Evolutionary conservation across 2,888 invertebrate species (phyloP).

Genomic region (Limenitis camilla): DNA sequence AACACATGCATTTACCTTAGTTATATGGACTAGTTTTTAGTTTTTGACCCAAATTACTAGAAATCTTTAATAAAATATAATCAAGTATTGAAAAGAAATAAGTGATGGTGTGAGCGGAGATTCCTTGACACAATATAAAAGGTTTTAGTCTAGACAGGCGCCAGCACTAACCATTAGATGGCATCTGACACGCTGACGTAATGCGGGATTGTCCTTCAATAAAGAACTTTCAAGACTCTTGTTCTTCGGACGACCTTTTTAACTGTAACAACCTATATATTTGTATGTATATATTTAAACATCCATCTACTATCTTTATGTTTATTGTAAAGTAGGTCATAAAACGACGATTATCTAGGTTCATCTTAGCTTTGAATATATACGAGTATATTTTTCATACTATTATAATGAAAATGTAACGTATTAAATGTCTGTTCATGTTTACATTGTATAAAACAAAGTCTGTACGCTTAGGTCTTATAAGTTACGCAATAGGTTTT

Average conservation of each 20-base stretch:
- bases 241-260: slow-evolving; percentile 7
- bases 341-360: too few species aligned
- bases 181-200: slow-evolving; percentile 28
- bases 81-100: too few species aligned
- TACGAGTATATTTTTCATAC: too few species aligned
- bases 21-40: too few species aligned
- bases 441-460: too few species aligned
- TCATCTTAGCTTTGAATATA: too few species aligned
- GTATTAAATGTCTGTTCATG: too few species aligned
- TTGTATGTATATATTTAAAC: neutral
- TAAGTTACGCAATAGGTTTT: too few species aligned
- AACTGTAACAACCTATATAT: neutral
- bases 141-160: slow-evolving; percentile 34
- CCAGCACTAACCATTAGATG: slow-evolving; percentile 22
- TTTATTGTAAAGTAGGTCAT: neutral
- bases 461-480: too few species aligned
- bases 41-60: too few species aligned
- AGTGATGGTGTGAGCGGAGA: neutral
- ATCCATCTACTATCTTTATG: neutral
- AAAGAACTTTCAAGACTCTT: slow-evolving; percentile 10
- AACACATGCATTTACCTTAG: too few species aligned
- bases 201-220: slow-evolving; percentile 16
- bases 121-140: slow-evolving; percentile 15
- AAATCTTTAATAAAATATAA: neutral
- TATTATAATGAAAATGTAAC: too few species aligned